Conservation (phyloP, 30 jellyfish, hydroid and myxozoan genomes). For the Aurelia sp. region DNA sequence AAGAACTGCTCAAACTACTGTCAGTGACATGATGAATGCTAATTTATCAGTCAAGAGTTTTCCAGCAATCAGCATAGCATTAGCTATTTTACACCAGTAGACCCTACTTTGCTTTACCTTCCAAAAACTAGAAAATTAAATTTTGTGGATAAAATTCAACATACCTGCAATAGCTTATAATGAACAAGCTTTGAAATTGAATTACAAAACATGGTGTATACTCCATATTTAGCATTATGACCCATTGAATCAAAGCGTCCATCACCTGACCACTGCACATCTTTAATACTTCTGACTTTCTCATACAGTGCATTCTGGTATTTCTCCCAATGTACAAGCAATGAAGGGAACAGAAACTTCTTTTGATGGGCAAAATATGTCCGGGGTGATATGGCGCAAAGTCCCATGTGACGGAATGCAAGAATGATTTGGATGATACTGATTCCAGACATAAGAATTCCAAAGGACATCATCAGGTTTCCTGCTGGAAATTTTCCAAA, state of each 20-base stretch:
- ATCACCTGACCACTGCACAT: slow-evolving; percentile 51
- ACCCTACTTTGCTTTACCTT: no score
- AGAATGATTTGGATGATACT: slow-evolving; percentile 32
- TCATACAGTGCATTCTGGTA: neutral
- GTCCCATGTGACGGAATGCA: slow-evolving; percentile 43
- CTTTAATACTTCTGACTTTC: neutral
- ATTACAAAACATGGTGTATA: slow-evolving; percentile 22
- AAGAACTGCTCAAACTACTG: no score
- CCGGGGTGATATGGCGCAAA: slow-evolving; percentile 17
- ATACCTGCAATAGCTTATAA: slow-evolving; percentile 10
- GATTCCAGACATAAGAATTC: slow-evolving; percentile 17
- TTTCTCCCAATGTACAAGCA: slow-evolving; percentile 24
- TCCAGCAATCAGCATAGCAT: no score
- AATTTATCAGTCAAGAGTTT: no score
- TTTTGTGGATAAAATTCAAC: no score
- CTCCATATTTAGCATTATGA: slow-evolving; percentile 42
- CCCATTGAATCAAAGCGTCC: slow-evolving; percentile 58
- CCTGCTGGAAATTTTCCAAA: slow-evolving; percentile 54
- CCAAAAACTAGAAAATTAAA: no score
- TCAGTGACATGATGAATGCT: no score
- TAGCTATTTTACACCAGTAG: no score
- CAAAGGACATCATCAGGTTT: slow-evolving; percentile 28
- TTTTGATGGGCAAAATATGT: slow-evolving; percentile 50
- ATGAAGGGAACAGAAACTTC: slow-evolving; percentile 21
- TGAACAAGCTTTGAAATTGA: slow-evolving; percentile 26